Base-by-base conservation (phyloP, 2,888 invertebrate genomes). In the Achlya flavicornis region DNA sequence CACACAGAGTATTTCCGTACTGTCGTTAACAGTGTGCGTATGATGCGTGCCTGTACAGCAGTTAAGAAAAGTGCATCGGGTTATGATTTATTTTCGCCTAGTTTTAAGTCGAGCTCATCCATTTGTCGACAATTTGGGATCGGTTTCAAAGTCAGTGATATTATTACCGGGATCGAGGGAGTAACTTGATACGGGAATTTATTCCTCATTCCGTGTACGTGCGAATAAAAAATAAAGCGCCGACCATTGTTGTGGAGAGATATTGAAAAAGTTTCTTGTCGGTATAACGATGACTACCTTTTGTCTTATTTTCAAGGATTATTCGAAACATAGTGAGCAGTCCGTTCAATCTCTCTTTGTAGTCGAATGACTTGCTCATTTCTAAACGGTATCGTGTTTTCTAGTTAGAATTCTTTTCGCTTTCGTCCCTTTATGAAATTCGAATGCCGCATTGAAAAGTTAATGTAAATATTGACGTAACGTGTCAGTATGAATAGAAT, bases 1-100 rank as follows among this genome's bases (percentile, higher is more conserved):
- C 86, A 87, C 85, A 86, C 84, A 79, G 87, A 87, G 88, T 93
- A 92, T 92, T 93, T 92, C 88, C 89, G 92, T 93, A 87, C 87
- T 85, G 80, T 81, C 85, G 84, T 72, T 80, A 81, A 74, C 79
- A 85, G 87, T 88, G 85, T 89, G 89, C 84, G 88, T 89, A 86
- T 75, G 78, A 74, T 80, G 77, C 82, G 84, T 81, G 81, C 71
- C 72, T 79, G 80, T 85, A 83, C 81, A 78, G 71, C 72, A 72
- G 78, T 83, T 81, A 83, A 81, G 83, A 91, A 90, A 90, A 92
- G 87, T 92, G 90, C 91, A 91, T 85, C 75, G 73, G 77, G 84
- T 79, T 78, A 78, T 72, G 72, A 77, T 67, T 71, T 66, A 63
- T 58, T 38, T 70, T 65, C 68, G 74, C 72, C 69, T 68, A 70